Percentiles rank a stretch among this genome's conserved stretches.
Evolutionary conservation across 2,113 vertebrate species (phyloP).

Genomic region (Odocoileus virginianus): DNA sequence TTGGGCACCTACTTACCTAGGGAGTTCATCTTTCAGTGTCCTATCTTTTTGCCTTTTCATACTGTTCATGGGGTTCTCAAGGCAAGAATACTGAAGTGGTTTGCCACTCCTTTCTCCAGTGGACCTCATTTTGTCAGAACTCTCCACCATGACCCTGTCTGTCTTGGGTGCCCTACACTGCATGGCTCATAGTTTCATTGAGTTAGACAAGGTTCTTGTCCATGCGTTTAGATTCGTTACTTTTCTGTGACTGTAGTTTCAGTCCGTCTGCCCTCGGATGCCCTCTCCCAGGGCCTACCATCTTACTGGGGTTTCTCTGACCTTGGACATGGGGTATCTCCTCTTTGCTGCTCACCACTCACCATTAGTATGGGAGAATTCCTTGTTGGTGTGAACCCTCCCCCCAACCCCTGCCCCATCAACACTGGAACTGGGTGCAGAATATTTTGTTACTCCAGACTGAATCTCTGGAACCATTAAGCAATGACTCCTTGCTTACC

Average conservation of each 20-base stretch:
- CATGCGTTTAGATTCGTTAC: background rate
- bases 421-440: background rate
- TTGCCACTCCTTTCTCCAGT: background rate
- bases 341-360: background rate
- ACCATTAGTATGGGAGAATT: background rate
- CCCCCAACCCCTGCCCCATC: background rate
- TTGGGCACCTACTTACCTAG: background rate
- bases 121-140: background rate
- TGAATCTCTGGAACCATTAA: background rate
- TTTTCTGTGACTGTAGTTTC: background rate
- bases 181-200: background rate
- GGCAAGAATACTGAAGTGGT: background rate
- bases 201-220: background rate
- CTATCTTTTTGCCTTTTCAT: background rate
- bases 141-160: background rate
- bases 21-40: background rate
- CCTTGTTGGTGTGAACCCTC: background rate
- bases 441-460: background rate
- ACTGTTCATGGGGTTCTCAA: background rate
- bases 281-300: background rate
- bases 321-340: background rate
- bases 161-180: background rate
- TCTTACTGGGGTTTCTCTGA: background rate
- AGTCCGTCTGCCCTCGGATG: background rate
- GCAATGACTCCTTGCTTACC: background rate